phyloP scores from a whole-genome alignment of 2,888 invertebrate genomes.

The Melipona beecheii region DNA sequence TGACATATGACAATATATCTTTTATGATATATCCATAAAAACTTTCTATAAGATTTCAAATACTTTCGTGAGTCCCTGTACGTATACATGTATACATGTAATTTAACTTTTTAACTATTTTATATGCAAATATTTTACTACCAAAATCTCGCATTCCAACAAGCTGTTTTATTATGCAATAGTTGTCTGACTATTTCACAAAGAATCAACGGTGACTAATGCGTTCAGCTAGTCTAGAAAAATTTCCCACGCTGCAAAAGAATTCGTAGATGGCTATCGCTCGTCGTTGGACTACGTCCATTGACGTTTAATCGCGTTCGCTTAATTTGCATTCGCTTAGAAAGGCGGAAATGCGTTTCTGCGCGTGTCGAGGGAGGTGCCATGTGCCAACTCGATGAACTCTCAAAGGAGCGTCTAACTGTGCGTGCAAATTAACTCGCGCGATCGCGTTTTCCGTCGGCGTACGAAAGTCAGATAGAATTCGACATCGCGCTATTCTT shows the following conservation, averaged over 20 bases:
- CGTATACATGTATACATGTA: too few species aligned
- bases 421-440: slow-evolving; percentile 62
- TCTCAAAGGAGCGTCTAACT: slow-evolving; percentile 39
- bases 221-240: slow-evolving; percentile 19
- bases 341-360: slow-evolving; percentile 75
- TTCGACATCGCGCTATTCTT: slow-evolving; percentile 33
- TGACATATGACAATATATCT: neutral
- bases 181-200: neutral
- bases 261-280: slow-evolving; percentile 38
- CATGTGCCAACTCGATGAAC: slow-evolving; percentile 55
- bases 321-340: slow-evolving; percentile 72
- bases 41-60: neutral
- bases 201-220: slow-evolving; percentile 10
- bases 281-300: slow-evolving; percentile 43
- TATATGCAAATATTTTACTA: neutral
- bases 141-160: neutral
- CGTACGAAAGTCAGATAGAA: slow-evolving; percentile 37
- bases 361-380: slow-evolving; percentile 46
- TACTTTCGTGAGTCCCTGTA: neutral
- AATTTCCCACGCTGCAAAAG: slow-evolving; percentile 54
- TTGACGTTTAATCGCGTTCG: slow-evolving; percentile 56
- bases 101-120: neutral
- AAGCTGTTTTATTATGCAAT: neutral
- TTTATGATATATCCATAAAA: neutral
- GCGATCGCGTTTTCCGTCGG: slow-evolving; percentile 65